These are phyloP conservation scores for Bombus superbus DNA, from an alignment of 1,140 invertebrate genomes.

Conservation along the genomic window DNA sequence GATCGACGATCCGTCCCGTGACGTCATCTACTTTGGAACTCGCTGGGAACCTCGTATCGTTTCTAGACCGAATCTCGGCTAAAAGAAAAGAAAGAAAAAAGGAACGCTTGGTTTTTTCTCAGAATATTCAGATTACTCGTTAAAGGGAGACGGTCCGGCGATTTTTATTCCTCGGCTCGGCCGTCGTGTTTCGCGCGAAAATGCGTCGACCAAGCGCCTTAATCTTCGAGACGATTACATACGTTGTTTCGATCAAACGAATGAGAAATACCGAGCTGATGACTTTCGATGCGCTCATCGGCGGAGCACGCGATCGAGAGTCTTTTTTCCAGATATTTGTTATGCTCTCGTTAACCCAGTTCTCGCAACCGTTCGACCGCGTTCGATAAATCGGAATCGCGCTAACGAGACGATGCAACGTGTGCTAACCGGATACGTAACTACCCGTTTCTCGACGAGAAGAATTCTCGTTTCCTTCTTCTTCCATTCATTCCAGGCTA, in stretches of 20 bases:
- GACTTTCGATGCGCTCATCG: constrained; percentile 2
- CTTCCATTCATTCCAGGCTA: not conserved
- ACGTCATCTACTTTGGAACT: not conserved
- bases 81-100: not conserved
- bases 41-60: not conserved
- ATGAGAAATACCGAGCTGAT: not conserved
- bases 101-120: not conserved
- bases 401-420: not conserved
- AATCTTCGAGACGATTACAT: not conserved
- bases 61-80: not conserved
- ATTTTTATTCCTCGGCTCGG: too few species aligned
- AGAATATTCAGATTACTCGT: not conserved
- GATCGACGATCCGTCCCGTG: not conserved
- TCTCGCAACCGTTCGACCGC: not conserved
- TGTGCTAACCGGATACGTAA: too few species aligned
- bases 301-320: not conserved
- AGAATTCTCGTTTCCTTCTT: not conserved
- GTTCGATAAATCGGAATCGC: not conserved
- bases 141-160: too few species aligned
- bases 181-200: not conserved
- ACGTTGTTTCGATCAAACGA: not conserved
- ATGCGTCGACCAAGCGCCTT: not conserved
- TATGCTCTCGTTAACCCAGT: constrained; percentile 35
- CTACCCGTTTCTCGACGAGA: not conserved
- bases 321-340: not conserved